Evolutionary conservation across 2,888 invertebrate species (phyloP).

Genomic region (Leucoma salicis): DNA sequence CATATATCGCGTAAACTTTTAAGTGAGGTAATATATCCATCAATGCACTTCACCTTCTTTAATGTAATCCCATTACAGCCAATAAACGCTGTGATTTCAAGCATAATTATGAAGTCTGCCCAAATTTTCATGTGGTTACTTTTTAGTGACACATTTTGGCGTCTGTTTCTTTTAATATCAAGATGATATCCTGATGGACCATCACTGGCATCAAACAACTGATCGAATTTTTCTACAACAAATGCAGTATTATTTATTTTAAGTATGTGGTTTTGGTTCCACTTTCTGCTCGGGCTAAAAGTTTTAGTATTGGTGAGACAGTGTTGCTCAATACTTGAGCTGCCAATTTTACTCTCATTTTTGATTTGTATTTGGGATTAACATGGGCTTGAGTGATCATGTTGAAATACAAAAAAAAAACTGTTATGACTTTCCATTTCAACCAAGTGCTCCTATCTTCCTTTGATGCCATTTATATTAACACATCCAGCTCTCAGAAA

Average conservation of each 20-base stretch:
- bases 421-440: constrained; percentile 15
- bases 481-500: constrained; percentile 10
- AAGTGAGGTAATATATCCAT: not conserved
- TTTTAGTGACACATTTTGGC: constrained; percentile 8
- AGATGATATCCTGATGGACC: constrained; percentile 17
- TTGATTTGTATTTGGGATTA: constrained; percentile 11
- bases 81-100: not conserved
- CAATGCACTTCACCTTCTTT: constrained; percentile 1
- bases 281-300: constrained; percentile 3
- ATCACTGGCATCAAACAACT: constrained; percentile 24
- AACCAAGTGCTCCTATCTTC: constrained; percentile 15
- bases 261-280: not conserved
- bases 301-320: constrained; percentile 19
- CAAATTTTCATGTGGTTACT: constrained; percentile 4
- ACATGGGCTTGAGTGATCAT: constrained; percentile 16
- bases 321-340: constrained; percentile 25
- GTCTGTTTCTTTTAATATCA: constrained; percentile 17
- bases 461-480: constrained; percentile 6
- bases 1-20: not conserved
- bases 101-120: not conserved
- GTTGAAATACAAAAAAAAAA: constrained; percentile 8
- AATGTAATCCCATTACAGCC: not conserved
- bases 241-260: constrained; percentile 4
- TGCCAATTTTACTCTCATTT: constrained; percentile 26
- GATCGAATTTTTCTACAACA: constrained; percentile 12